Base-by-base conservation (phyloP, 2,797 vertebrate species). In the Erethizon dorsatum region DNA sequence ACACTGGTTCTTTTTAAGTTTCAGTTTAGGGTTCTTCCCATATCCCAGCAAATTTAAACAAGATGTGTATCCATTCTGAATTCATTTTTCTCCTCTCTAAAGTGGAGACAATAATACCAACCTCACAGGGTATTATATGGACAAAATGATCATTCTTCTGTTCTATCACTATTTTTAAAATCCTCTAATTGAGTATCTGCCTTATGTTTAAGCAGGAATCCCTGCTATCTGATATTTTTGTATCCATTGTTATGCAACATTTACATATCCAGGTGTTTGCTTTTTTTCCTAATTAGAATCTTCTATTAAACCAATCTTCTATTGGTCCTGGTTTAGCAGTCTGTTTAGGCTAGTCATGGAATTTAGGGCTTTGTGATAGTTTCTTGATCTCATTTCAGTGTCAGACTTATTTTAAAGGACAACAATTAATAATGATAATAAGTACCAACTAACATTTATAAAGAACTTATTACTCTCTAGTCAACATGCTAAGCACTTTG, bases 341-440 rank as follows among this genome's bases (percentile, higher is more conserved):
- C 56, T 87, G 52, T 13, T 63, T 83, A 45, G 71, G 26, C 91
- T 52, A 52, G 37, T 75, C 20, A 75, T 80, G 7, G 14, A 5
- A 5, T n/a, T 85, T 78, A 63, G 80, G 83, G 45, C 31, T 90
- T 87, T 52, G 15, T 63, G 65, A 59, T 80, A 56, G 61, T 54
- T 91, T 88, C 84, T 91, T 31, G 41, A 45, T 94, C 82, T 18
- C 28, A 18, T 87, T 96, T 45, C n/a, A 31, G 59, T 80, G 33
- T 92, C 82, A 61, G 54, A 84, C 28, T 96, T 91, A 94, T 83
- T 96, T 97, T 90, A 96, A 93, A 88, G 69, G 41, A 13, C 11
- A 77, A 18, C 75, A 26, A 83, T 88, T 95, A 83, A 75, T 78
- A 67, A 85, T 77, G 12, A 83, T 93, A 33, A 89, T 67, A 54